Evolutionary conservation across 1,140 invertebrate genomes (phyloP).

Genomic region (Brachionus koreanus): DNA sequence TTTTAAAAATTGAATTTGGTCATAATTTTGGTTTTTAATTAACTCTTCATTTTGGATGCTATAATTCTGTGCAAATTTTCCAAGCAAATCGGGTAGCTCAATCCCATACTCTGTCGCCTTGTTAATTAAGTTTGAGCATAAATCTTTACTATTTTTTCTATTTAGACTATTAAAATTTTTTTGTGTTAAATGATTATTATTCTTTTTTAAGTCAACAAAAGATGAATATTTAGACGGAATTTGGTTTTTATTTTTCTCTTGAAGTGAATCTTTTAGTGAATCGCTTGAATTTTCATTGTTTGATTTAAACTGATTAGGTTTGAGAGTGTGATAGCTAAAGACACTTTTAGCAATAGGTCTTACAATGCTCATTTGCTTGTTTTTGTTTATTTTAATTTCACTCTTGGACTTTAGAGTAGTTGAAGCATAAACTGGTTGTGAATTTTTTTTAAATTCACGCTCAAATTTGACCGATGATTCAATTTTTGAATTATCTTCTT

Average conservation of each 20-base stretch:
- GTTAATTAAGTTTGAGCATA: not conserved
- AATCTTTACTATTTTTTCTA: not conserved
- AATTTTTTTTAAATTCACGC: not conserved
- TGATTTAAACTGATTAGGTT: not conserved
- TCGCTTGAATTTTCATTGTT: not conserved
- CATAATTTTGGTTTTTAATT: not conserved
- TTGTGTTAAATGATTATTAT: not conserved
- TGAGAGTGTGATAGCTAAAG: not conserved
- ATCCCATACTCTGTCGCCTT: not conserved
- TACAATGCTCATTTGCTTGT: not conserved
- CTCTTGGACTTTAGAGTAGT: constrained; percentile 8
- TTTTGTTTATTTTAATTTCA: not conserved
- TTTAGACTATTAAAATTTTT: constrained; percentile 18
- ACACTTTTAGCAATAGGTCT: not conserved
- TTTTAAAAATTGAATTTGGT: not conserved
- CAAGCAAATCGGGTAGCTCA: not conserved
- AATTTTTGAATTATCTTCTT: not conserved
- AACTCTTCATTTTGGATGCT: not conserved
- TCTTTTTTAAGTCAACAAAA: constrained; percentile 9
- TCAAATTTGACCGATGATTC: constrained; percentile 1
- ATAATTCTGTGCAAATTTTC: not conserved
- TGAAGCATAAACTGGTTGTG: not conserved
- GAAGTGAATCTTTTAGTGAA: no score
- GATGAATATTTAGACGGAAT: constrained; percentile 35
- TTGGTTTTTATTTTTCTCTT: not conserved